Base-by-base conservation (phyloP, 2,113 vertebrate genomes). In the Pholis gunnellus region DNA sequence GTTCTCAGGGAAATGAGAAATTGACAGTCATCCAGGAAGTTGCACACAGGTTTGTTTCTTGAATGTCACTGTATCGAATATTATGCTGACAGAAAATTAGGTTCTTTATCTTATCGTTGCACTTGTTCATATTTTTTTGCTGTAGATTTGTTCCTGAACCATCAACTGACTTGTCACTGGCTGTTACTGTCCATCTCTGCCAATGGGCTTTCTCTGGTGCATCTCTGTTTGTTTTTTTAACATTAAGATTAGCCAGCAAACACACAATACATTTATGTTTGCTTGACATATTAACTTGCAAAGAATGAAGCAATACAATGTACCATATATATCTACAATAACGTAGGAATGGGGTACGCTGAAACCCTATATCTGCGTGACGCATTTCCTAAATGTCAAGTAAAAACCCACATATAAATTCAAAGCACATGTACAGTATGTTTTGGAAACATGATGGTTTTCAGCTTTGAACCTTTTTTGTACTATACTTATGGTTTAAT, bases 361-460 rank as follows among this genome's bases (percentile, higher is more conserved):
- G 74, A 72, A 86, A 82, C 54, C n/a, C 25, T 59, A 79, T 72
- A 79, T 36, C 38, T 82, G 38, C 11, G 44, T 68, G 56, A 79
- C 18, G 56, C 56, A 69, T 54, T 78, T 64, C 22, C 60, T 29
- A 29, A 56, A 73, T 54, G n/a, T 52, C 34, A 9, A 56, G 72
- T 82, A 22, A 68, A 82, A 77, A 76, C 13, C 31, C 27, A 71
- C 48, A 69, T 36, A n/a, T 59, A 77, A 76, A 87, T 77, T 61
- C 38, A 71, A 80, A 83, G 72, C 80, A 81, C 73, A 81, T 88
- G 85, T 86, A 31, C 31, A 31, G 31, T 31, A 78, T 70, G 63
- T 75, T 61, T 54, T 63, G 73, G 61, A 71, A 25, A 67, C 46
- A 79, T 56, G 3, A 77, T 79, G 70, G 27, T 48, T 81, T 64